A percentile compares a stretch with the other conserved stretches of the same genome.
phyloP scores from a whole-genome alignment of 2,888 invertebrate genomes.

The Drosophila niveifrons region DNA sequence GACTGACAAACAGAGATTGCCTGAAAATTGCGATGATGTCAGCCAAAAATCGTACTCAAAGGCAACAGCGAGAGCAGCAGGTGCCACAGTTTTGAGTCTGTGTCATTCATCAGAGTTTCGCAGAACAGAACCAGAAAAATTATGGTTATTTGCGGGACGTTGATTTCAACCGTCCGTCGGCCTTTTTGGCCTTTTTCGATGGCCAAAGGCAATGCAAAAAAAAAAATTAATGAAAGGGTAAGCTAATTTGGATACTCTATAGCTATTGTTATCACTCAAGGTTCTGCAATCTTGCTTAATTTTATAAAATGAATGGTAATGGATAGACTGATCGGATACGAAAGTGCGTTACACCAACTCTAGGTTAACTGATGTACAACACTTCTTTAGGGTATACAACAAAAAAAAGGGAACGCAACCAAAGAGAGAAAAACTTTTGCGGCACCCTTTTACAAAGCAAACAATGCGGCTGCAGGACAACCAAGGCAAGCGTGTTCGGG shows the following conservation, averaged over 20 bases:
- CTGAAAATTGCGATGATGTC: constrained; percentile 62
- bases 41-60: constrained; percentile 36
- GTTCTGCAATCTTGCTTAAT: not conserved
- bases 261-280: not conserved
- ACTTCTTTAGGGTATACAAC: not conserved
- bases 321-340: not conserved
- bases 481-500: constrained; percentile 48
- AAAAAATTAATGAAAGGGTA: not conserved
- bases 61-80: constrained; percentile 18
- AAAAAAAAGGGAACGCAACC: not conserved
- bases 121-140: constrained; percentile 55
- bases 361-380: not conserved
- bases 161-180: constrained; percentile 46
- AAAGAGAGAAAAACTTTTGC: constrained; percentile 17
- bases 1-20: constrained; percentile 45
- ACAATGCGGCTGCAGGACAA: constrained; percentile 53
- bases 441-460: constrained; percentile 64
- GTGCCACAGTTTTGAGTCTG: constrained; percentile 29
- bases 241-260: not conserved
- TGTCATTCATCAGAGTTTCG: constrained; percentile 52
- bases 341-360: not conserved
- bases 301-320: not conserved
- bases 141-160: constrained; percentile 59
- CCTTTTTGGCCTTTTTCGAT: constrained; percentile 39
- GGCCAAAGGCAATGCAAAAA: constrained; percentile 16